Conservation (phyloP, 2,797 vertebrate species). For the Champsocephalus gunnari region DNA sequence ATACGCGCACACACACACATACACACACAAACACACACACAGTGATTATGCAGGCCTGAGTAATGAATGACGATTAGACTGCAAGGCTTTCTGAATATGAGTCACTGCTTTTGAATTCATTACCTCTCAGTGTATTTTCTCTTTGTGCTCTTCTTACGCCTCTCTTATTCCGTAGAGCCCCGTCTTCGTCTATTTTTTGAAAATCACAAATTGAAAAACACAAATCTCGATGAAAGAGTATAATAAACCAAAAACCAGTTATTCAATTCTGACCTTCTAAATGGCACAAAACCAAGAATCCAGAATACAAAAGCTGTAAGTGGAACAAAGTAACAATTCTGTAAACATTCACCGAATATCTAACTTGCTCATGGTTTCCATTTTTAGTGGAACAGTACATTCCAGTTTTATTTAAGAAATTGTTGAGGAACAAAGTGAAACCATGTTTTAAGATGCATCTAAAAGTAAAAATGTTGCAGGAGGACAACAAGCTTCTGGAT, state of each 20-base stretch:
- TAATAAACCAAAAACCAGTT: neutral
- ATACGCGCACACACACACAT: conserved; percentile 13
- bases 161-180: neutral
- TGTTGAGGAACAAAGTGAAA: too few relatives aligned
- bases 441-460: too few relatives aligned
- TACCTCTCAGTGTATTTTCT: neutral
- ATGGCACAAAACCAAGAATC: neutral
- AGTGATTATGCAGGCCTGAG: conserved; percentile 31
- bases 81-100: conserved; percentile 9
- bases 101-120: conserved; percentile 4
- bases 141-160: neutral
- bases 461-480: too few relatives aligned
- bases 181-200: too few relatives aligned
- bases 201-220: too few relatives aligned
- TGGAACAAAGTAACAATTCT: neutral
- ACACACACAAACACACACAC: conserved; percentile 1
- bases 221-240: neutral
- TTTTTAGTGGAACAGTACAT: neutral
- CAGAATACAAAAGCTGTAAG: neutral
- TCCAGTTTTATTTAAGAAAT: too few relatives aligned
- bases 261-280: neutral
- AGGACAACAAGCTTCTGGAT: neutral
- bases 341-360: neutral
- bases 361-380: neutral
- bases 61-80: conserved; percentile 20